Evolutionary conservation across 2,888 invertebrate genomes (phyloP).

Genomic region (Chrysina gloriosa): DNA sequence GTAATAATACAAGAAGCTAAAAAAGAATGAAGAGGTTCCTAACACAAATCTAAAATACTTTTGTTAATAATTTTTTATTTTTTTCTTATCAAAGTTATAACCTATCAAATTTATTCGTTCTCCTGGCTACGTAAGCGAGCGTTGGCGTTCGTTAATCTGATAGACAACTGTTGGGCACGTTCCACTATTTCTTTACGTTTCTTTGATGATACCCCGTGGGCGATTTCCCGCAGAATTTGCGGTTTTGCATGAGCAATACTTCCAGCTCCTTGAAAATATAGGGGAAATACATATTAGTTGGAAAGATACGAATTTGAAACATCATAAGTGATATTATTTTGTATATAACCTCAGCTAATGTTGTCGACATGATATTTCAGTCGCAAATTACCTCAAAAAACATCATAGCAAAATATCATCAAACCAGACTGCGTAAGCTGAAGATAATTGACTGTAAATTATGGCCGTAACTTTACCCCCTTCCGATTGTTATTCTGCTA

Average conservation of each 20-base stretch:
- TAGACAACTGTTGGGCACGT: conserved; percentile 94
- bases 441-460: too few relatives aligned
- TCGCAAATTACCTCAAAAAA: conserved; percentile 65
- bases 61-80: too few relatives aligned
- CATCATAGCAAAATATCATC: conserved; percentile 56
- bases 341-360: conserved; percentile 49
- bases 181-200: conserved; percentile 97
- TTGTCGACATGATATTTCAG: conserved; percentile 61
- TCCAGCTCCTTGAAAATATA: conserved; percentile 84
- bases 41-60: too few relatives aligned
- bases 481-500: too few relatives aligned
- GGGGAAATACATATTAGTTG: not conserved
- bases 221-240: conserved; percentile 98
- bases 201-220: conserved; percentile 97
- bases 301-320: not conserved
- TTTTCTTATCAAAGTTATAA: too few relatives aligned
- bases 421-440: too few relatives aligned
- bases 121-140: conserved; percentile 98
- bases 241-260: conserved; percentile 98
- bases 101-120: conserved; percentile 90
- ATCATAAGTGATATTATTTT: not conserved
- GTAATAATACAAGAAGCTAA: too few relatives aligned
- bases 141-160: conserved; percentile 95
- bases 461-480: too few relatives aligned
- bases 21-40: too few relatives aligned